Evolutionary conservation across 2,113 vertebrate species (phyloP).

Genomic region (Chiloscyllium plagiosum): DNA sequence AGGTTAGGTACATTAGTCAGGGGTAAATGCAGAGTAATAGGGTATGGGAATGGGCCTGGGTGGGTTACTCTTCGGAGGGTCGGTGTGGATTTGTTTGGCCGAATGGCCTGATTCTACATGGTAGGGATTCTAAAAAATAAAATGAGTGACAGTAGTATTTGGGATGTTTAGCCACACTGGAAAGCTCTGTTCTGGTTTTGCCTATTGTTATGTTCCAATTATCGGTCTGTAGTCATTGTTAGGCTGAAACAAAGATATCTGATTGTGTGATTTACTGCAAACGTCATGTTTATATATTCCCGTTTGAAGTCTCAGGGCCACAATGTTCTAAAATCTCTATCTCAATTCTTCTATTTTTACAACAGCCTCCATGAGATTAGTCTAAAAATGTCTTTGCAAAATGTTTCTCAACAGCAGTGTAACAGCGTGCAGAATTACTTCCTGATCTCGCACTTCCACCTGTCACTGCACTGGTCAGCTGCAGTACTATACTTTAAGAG

Average conservation of each 20-base stretch:
- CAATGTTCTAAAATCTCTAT: neutral
- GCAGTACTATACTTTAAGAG: neutral
- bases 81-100: no score
- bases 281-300: neutral
- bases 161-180: neutral
- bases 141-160: neutral
- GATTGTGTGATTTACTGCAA: neutral
- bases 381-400: neutral
- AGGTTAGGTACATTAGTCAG: no score
- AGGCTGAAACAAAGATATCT: neutral
- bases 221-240: neutral
- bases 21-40: no score
- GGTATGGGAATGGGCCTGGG: no score
- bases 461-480: neutral
- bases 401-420: neutral
- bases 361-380: neutral
- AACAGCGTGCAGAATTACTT: neutral
- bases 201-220: neutral
- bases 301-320: neutral
- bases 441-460: neutral
- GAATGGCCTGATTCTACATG: no score
- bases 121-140: no score
- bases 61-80: no score
- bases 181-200: neutral
- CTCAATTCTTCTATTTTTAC: constrained; percentile 5